Evolutionary conservation across 1,140 invertebrate genomes (phyloP), one percentile per base, ranked within the genome.

Genomic region (Brachionus sp.): DNA sequence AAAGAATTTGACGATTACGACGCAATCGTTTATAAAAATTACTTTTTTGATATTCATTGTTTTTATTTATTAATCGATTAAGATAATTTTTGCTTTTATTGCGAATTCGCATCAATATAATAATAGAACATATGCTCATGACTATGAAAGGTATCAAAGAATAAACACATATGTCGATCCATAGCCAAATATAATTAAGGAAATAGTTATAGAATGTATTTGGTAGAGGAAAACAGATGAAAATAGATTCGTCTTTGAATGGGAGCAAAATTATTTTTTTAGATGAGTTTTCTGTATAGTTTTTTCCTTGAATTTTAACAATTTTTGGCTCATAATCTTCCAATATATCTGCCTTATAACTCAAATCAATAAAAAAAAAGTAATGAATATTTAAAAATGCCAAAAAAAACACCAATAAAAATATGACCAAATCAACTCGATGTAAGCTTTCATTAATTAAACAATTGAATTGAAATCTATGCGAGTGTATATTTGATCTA

Each of bases 121-220:
- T 70, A 9, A 13, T 5, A 9, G 80, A 66, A 16, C 80, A 82
- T 23, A 82, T 44, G 10, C 19, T 37, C 80, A 82, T 82, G 4
- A 82, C 35, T 13, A 68, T 23, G 35, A 82, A 82, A 35, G 80
- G 80, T 35, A 82, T 50, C 33, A 82, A 29, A 35, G 57, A 66
- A 53, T 82, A 82, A n/a, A 66, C 42, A 35, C 35, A 68, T 29
- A 70, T 66, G 57, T 82, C 80, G 29, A 80, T 80, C 77, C 77
- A 80, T 19, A 42, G 29, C 77, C 77, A 80, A 23, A 80, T 16
- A 23, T 80, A 42, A 42, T 62, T 80, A 7, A 80, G 39, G 19
- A 80, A 80, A 10, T 57, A 42, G 33, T 29, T 57, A 25, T 80
- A 80, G 9, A 62, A 9, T 19, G 46, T 12, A 25, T 80, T 35